Base-by-base conservation (phyloP, 2,113 vertebrate species). In the Boleophthalmus pectinirostris region DNA sequence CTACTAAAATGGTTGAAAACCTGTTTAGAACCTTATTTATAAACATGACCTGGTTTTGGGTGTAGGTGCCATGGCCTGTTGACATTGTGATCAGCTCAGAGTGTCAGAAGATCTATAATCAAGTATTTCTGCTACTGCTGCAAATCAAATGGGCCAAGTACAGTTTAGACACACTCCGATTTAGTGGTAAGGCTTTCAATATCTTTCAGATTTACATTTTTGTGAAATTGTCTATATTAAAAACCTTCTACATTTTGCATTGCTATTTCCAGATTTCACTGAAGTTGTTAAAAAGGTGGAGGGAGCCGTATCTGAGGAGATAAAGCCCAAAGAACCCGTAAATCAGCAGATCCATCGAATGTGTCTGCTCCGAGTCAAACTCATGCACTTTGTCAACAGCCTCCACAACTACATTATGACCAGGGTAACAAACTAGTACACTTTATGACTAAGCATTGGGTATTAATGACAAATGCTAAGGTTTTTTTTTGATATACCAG, bases 81-180 rank as follows among this genome's bases (percentile, higher is more conserved):
- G 97, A 99, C 85, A 98, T 99, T 66, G 98, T 99, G 76, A 98
- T 99, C 92, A 99, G 97, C 89, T 94, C 94, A 4, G 97, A 99
- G 88, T 98, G 97, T 85, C 97, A 99, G 91, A 98, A 97, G 93
- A 98, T 98, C 87, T 99, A 99, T 93, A 99, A 98, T 85, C 98
- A 99, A 80, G 96, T 99, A 58, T 99, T 98, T 81, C 94, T 98
- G 29, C 96, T 99, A 14, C 91, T 99, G 73, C 81, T 99, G 73
- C 96, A 99, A 92, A 99, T 99, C 81, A 99, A 99, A 81, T 98
- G 97, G 97, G 96, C 97, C 70, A 99, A 99, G 74, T 99, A 99
- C 70, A 98, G 96, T 82, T 91, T 99, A 75, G 98, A 99, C 88
- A 97, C 96, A 14, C 90, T 99, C 69, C 90, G 96, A 18, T 99